Evolutionary conservation across 2,113 vertebrate species (phyloP).

Genomic region (Poeciliopsis prolifica): DNA sequence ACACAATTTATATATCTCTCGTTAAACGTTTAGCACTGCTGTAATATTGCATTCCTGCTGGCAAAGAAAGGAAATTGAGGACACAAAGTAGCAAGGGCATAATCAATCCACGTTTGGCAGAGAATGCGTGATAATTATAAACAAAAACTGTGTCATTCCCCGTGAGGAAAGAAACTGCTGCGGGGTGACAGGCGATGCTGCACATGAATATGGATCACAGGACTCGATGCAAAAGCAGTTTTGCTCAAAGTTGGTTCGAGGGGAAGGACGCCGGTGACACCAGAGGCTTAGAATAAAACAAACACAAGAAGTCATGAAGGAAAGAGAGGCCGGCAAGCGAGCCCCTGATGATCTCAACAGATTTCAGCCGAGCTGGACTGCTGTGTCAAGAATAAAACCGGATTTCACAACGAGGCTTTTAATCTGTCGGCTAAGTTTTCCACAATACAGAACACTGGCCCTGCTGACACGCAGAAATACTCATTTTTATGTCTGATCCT

Average conservation of each 20-base stretch:
- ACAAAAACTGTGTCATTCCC: conserved; percentile 71
- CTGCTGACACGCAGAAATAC: conserved; percentile 36
- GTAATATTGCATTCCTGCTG: conserved; percentile 46
- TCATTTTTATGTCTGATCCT: conserved; percentile 22
- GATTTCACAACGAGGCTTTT: conserved; percentile 28
- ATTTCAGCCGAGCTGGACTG: conserved; percentile 19
- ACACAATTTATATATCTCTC: conserved; percentile 34
- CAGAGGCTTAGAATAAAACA: background rate
- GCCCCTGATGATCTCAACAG: conserved; percentile 12
- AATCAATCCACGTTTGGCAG: conserved; percentile 62
- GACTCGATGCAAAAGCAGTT: conserved; percentile 52
- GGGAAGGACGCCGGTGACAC: conserved; percentile 21
- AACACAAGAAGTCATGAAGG: conserved; percentile 8
- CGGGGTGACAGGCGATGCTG: conserved; percentile 54
- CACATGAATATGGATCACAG: conserved; percentile 72
- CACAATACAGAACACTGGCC: conserved; percentile 46
- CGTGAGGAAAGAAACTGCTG: conserved; percentile 61
- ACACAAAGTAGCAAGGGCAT: conserved; percentile 54
- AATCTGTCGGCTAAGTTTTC: conserved; percentile 52
- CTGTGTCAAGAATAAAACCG: conserved; percentile 34
- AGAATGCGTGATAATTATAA: conserved; percentile 68
- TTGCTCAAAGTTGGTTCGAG: conserved; percentile 28
- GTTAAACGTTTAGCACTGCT: conserved; percentile 3
- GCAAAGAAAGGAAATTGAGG: conserved; percentile 54
- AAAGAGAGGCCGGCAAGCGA: conserved; percentile 13